A percentile compares a stretch with the other conserved stretches of the same genome.
Evolutionary conservation across 2,888 invertebrate species (phyloP).

Genomic region (Cheilosia soror): DNA sequence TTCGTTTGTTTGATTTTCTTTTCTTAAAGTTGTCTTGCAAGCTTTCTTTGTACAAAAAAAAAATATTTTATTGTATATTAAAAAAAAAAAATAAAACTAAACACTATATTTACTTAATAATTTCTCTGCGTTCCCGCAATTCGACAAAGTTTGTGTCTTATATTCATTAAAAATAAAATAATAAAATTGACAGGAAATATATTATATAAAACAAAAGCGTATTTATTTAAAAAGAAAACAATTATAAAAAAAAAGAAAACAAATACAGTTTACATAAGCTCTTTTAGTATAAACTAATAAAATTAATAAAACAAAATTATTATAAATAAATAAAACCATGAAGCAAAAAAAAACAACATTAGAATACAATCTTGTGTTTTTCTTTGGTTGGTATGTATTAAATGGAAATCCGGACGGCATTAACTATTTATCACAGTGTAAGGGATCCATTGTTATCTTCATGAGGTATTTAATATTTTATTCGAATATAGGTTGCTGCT

Average conservation of each 20-base stretch:
- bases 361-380: conserved; percentile 53
- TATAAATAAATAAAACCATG: conserved; percentile 76
- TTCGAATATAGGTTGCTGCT: too few species aligned
- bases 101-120: conserved; percentile 23
- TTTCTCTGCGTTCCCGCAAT: conserved; percentile 62
- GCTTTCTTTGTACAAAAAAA: conserved; percentile 36
- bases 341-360: conserved; percentile 67
- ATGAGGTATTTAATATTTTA: too few species aligned
- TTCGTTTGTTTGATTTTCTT: conserved; percentile 20
- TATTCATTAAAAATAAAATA: conserved; percentile 57
- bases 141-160: conserved; percentile 72
- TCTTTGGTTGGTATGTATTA: neutral
- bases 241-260: conserved; percentile 40
- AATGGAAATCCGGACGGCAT: neutral
- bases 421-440: too few species aligned
- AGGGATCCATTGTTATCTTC: too few species aligned
- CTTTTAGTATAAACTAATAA: conserved; percentile 72
- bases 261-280: conserved; percentile 76
- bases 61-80: conserved; percentile 40
- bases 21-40: conserved; percentile 45
- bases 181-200: conserved; percentile 53
- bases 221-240: conserved; percentile 47
- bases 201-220: conserved; percentile 46
- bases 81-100: neutral
- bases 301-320: conserved; percentile 65